These are phyloP conservation scores for Philaethria dido DNA, from an alignment of 2,888 invertebrate species.

Conservation along the genomic window DNA sequence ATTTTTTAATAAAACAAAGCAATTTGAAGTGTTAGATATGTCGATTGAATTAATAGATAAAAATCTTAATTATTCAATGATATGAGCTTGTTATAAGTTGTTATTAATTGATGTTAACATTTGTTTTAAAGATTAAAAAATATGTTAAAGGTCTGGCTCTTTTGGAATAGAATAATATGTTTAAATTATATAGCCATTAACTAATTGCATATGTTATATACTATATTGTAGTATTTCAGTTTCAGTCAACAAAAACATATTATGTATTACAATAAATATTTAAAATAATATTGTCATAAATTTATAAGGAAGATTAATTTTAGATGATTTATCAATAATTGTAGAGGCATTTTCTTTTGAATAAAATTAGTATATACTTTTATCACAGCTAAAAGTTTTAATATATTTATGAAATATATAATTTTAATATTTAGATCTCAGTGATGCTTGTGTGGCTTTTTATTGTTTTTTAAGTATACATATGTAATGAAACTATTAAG, in stretches of 20 bases:
- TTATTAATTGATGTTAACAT: neutral
- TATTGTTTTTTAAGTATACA: too few species aligned
- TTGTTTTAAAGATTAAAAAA: neutral
- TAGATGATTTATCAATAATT: neutral
- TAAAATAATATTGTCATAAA: neutral
- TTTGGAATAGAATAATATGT: neutral
- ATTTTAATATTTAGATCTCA: too few species aligned
- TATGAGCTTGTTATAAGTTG: slow-evolving; percentile 1
- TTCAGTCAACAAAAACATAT: neutral
- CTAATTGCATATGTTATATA: neutral
- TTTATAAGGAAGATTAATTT: neutral
- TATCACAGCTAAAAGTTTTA: too few species aligned
- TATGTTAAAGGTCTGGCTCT: neutral
- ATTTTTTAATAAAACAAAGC: slow-evolving; percentile 40
- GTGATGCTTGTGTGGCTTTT: too few species aligned
- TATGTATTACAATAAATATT: neutral
- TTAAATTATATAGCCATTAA: neutral
- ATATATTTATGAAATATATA: too few species aligned
- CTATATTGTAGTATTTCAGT: neutral
- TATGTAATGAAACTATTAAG: too few species aligned
- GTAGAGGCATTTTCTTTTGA: neutral
- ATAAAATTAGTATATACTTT: neutral
- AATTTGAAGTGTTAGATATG: slow-evolving; percentile 10
- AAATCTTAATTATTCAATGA: slow-evolving; percentile 41
- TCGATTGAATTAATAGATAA: slow-evolving; percentile 16